These are phyloP conservation scores for Caenorhabditis imperialis DNA, from an alignment of 2,888 invertebrate genomes.

Conservation along the genomic window DNA sequence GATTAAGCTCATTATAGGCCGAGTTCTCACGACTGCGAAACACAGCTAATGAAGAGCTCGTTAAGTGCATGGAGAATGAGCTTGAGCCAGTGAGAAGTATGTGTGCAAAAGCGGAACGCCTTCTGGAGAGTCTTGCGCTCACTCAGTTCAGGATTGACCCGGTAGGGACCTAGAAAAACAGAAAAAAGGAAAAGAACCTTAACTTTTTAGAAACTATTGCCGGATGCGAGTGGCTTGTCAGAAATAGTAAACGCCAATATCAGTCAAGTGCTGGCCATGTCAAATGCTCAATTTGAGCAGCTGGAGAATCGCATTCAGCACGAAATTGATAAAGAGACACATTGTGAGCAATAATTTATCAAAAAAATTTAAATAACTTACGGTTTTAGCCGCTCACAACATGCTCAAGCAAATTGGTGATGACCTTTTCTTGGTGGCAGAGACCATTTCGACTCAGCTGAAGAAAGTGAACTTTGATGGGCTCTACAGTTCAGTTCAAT, in stretches of 20 bases:
- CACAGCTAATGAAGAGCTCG: conserved; percentile 65
- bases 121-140: conserved; percentile 63
- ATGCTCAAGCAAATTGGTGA: conserved; percentile 68
- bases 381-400: conserved; percentile 63
- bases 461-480: conserved; percentile 71
- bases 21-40: conserved; percentile 66
- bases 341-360: conserved; percentile 36
- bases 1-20: conserved; percentile 45
- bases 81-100: conserved; percentile 68
- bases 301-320: conserved; percentile 59
- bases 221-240: conserved; percentile 51
- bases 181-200: no score
- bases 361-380: background rate
- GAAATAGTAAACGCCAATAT: conserved; percentile 65
- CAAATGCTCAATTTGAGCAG: conserved; percentile 60
- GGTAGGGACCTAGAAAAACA: conserved; percentile 45
- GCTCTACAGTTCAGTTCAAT: conserved; percentile 68
- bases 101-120: conserved; percentile 65
- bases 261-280: conserved; percentile 52
- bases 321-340: conserved; percentile 59
- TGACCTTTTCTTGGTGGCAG: conserved; percentile 71
- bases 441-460: conserved; percentile 70
- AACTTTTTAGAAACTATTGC: conserved; percentile 61
- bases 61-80: conserved; percentile 62
- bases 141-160: conserved; percentile 61